A percentile compares a stretch with the other conserved stretches of the same genome.
Evolutionary conservation across 2,113 vertebrate genomes (phyloP).

Genomic region (Anguilla rostrata): DNA sequence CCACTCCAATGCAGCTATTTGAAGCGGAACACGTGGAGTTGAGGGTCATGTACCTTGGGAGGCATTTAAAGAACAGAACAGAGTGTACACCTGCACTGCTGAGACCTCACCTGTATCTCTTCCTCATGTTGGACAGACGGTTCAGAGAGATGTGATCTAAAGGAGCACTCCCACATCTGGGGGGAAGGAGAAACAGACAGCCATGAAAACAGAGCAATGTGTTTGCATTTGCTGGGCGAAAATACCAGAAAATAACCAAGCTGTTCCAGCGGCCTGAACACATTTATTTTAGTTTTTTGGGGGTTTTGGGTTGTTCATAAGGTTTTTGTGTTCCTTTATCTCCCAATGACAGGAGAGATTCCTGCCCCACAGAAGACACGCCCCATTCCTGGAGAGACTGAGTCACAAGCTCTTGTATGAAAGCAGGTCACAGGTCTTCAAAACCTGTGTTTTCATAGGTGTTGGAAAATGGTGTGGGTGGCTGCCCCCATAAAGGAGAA

Average conservation of each 20-base stretch:
- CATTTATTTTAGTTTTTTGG: not conserved
- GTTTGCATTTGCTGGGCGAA: not conserved
- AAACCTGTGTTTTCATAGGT: not conserved
- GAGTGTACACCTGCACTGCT: not conserved
- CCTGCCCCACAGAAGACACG: not conserved
- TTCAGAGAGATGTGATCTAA: conserved; percentile 94
- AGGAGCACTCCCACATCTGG: conserved; percentile 91
- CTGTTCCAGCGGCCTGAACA: not conserved
- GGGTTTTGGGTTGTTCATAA: not conserved
- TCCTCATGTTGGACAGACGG: conserved; percentile 94
- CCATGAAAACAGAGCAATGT: not conserved
- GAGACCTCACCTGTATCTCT: conserved; percentile 87
- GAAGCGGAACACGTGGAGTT: not conserved
- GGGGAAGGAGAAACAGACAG: conserved; percentile 28
- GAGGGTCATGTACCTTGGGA: not conserved
- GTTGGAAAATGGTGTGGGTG: not conserved
- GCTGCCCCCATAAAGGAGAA: not conserved
- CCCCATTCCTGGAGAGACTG: not conserved
- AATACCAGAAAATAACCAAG: not conserved
- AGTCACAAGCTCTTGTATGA: not conserved
- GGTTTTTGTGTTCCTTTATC: not conserved
- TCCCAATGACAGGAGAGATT: not conserved
- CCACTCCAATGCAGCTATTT: too few species aligned
- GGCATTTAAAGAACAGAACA: not conserved
- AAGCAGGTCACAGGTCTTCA: not conserved